Evolutionary conservation across 2,888 invertebrate species (phyloP), one percentile per base, ranked within the genome.

Genomic region (Anticlea derivata): DNA sequence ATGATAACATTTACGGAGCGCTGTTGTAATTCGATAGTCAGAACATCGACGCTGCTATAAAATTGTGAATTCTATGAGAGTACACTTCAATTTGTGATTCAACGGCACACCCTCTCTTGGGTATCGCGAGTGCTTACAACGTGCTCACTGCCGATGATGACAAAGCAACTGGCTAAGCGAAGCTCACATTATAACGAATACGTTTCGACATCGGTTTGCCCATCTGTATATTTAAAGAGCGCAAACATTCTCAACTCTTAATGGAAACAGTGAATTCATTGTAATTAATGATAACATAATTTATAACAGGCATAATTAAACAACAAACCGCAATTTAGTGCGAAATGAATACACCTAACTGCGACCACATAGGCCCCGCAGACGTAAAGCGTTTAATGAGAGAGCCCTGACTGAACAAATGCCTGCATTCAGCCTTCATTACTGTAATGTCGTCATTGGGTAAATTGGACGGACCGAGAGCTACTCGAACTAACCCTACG

Each of bases 31-130:
- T 17, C 17, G 10, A 17, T 20, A 39, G 0, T 5, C 4, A 4
- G 31, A 1, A 5, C 1, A 17, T 26, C 13, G 37, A 6, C 37
- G 5, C 17, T 10, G 10, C 43, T 38, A 17, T 41, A 11, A 40
- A 46, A 49, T 56, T 50, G 30, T 13, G 30, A 38, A 51, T 56
- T 50, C 49, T 35, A 33, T 17, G n/a, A 43, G 44, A 44, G 43
- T 45, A 39, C 38, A 17, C 44, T 31, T 40, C 26, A 29, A 40
- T 40, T 46, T 47, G 35, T 45, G 13, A 56, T 47, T 56, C 51
- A 33, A 50, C 35, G 22, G 48, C 37, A 34, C 38, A 29, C 35
- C 24, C 34, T 20, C 17, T 4, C n/a, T 10, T 27, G 27, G 27
- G 27, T 10, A 27, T 8, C 8, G 1, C 4, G 27, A 10, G 8